These are phyloP conservation scores for Okapia johnstoni DNA, from an alignment of 2,113 vertebrate species.

Conservation along the genomic window DNA sequence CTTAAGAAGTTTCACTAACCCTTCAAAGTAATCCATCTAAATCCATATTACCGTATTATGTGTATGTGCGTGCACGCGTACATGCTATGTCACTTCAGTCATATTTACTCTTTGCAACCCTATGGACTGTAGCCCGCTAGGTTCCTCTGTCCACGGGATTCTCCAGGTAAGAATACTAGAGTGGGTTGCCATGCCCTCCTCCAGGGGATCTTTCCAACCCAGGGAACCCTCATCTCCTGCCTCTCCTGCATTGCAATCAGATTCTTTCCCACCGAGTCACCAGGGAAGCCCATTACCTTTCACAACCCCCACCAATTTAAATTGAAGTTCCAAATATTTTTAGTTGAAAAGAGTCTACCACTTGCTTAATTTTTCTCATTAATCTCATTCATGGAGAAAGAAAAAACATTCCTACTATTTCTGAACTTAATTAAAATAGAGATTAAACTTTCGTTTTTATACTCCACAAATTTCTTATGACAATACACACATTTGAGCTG, in stretches of 20 bases:
- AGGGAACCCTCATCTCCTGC: background rate
- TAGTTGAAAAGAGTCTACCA: background rate
- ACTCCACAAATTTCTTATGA: background rate
- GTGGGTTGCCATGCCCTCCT: background rate
- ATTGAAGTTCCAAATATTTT: background rate
- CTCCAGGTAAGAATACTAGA: background rate
- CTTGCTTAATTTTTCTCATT: background rate
- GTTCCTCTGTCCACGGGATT: background rate
- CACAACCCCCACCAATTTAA: background rate
- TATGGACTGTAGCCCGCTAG: background rate
- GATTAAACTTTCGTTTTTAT: background rate
- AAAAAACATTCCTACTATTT: background rate
- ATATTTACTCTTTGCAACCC: background rate
- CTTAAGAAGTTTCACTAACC: background rate
- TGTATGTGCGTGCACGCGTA: fast-evolving
- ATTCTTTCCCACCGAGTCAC: background rate
- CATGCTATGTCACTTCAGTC: background rate
- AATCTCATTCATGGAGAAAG: background rate
- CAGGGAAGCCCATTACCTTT: background rate
- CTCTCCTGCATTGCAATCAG: background rate
- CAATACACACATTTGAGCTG: background rate
- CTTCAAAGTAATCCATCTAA: background rate
- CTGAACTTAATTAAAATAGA: conserved; percentile 3
- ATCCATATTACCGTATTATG: background rate
- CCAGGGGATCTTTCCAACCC: background rate